These are phyloP conservation scores for Vireo altiloquus DNA, from an alignment of 2,113 vertebrate genomes.

Conservation along the genomic window DNA sequence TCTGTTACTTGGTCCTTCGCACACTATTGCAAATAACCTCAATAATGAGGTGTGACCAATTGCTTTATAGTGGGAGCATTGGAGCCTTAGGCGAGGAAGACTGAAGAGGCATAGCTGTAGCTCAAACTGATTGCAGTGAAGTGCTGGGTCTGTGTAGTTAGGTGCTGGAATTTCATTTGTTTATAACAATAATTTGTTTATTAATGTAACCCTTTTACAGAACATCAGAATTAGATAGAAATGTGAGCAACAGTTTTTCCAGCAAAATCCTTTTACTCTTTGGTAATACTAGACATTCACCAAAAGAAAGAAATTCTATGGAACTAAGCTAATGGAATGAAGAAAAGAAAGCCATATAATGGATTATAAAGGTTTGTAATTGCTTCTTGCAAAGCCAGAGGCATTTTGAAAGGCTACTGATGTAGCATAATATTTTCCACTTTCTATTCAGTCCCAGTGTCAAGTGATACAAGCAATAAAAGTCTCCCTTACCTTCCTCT, in stretches of 20 bases:
- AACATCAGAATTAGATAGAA: background rate
- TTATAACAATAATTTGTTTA: background rate
- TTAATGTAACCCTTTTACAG: background rate
- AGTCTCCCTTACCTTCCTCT: constrained; percentile 14
- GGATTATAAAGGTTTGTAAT: background rate
- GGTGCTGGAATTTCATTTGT: background rate
- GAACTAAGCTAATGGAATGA: background rate
- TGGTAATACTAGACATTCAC: background rate
- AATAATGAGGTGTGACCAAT: constrained; percentile 27
- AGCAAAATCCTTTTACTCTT: background rate
- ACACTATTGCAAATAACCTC: background rate
- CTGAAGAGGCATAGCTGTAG: background rate
- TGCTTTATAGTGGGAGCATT: background rate
- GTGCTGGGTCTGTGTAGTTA: background rate
- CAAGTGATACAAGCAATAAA: constrained; percentile 47
- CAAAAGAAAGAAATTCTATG: background rate
- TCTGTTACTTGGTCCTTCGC: background rate
- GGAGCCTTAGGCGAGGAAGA: background rate
- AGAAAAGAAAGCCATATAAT: background rate
- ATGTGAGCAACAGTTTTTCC: background rate
- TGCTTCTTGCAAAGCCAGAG: background rate
- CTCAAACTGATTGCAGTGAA: background rate
- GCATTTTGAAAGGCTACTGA: background rate
- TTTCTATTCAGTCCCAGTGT: background rate
- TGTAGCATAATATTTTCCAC: constrained; percentile 31